A percentile compares a stretch with the other conserved stretches of the same genome.
Evolutionary conservation across 2,113 vertebrate species (phyloP).

Genomic region (Carassius carassius): DNA sequence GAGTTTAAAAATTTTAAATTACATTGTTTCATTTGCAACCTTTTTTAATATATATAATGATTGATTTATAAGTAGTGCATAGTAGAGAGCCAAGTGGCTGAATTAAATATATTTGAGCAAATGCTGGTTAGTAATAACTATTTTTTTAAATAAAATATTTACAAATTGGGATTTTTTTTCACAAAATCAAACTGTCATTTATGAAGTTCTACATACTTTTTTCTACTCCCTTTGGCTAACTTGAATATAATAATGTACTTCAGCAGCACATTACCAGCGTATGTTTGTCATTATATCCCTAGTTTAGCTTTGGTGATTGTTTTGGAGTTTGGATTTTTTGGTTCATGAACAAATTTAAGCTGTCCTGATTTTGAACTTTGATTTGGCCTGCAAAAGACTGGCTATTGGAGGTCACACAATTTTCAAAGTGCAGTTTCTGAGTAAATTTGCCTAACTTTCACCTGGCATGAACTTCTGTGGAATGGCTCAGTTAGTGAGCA

Average conservation of each 20-base stretch:
- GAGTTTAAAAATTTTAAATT: too few species aligned
- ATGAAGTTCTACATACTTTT: background rate
- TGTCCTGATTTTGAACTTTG: background rate
- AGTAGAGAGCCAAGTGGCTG: background rate
- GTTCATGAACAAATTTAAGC: background rate
- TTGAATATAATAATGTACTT: background rate
- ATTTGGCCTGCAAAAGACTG: background rate
- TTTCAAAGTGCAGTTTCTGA: background rate
- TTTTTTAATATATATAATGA: too few species aligned
- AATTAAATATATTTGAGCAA: background rate
- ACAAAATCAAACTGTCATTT: background rate
- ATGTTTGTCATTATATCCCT: background rate
- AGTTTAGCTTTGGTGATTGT: background rate
- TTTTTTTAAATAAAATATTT: background rate
- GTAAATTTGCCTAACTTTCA: background rate
- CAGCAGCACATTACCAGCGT: background rate
- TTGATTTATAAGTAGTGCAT: too few species aligned
- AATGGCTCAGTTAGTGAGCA: slow-evolving; percentile 35
- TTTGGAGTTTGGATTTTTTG: background rate
- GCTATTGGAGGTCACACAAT: background rate
- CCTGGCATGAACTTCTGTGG: slow-evolving; percentile 22
- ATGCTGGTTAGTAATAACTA: background rate
- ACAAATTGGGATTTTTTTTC: background rate
- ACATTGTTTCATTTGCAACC: background rate
- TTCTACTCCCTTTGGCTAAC: background rate